These are phyloP conservation scores for Ceratothoa steindachneri DNA, from an alignment of 2,888 invertebrate species.

Conservation along the genomic window DNA sequence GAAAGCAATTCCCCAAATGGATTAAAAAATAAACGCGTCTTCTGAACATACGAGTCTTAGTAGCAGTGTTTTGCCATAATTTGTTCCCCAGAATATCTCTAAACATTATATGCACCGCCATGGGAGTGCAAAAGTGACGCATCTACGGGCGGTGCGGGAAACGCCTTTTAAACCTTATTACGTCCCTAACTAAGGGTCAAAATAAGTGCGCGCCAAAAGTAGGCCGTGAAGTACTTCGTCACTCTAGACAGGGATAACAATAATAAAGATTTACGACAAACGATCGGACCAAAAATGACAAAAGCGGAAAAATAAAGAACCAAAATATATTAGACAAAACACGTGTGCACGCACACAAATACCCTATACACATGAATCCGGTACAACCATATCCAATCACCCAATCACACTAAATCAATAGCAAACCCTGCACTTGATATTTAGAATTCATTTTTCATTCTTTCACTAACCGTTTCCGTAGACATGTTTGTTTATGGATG, in stretches of 20 bases:
- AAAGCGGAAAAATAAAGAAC: slow-evolving; percentile 4
- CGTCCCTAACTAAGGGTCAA: neutral
- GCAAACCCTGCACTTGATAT: too few relatives aligned
- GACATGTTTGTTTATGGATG: too few relatives aligned
- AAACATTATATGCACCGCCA: slow-evolving; percentile 35
- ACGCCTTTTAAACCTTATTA: neutral
- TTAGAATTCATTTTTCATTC: too few relatives aligned
- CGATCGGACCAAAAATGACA: slow-evolving; percentile 29
- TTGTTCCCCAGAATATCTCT: slow-evolving; percentile 32
- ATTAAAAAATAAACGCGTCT: too few relatives aligned
- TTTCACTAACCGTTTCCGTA: too few relatives aligned
- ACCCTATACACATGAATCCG: too few relatives aligned
- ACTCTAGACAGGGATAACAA: slow-evolving; percentile 22
- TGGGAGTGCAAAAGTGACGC: neutral
- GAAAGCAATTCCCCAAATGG: too few relatives aligned
- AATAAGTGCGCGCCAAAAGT: neutral
- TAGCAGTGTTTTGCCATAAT: slow-evolving; percentile 16
- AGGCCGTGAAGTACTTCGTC: neutral
- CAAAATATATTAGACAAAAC: neutral
- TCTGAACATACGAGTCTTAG: too few relatives aligned
- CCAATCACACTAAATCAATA: too few relatives aligned
- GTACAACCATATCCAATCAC: too few relatives aligned
- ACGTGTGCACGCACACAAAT: neutral
- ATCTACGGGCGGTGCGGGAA: neutral
- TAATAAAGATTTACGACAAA: slow-evolving; percentile 24